A percentile compares a stretch with the other conserved stretches of the same genome.
Evolutionary conservation across 2,113 vertebrate genomes (phyloP).

Genomic region (Tenebrosternarchus preto): DNA sequence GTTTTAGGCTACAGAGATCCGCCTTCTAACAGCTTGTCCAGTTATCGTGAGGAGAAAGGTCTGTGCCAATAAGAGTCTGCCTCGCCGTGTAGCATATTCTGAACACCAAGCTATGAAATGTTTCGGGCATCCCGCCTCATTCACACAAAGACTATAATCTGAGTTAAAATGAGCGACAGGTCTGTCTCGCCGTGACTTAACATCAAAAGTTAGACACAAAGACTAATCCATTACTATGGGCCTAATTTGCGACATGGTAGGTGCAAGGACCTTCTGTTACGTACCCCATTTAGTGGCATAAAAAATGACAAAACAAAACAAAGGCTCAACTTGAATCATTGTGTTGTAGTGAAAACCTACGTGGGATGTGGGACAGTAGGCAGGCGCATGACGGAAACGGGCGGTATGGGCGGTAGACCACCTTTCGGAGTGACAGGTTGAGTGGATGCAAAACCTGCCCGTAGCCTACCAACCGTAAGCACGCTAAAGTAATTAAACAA

Average conservation of each 20-base stretch:
- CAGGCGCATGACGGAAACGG: not conserved
- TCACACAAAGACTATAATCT: not conserved
- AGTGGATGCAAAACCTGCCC: conserved; percentile 25
- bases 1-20: too few species aligned
- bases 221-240: not conserved
- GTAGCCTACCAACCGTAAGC: not conserved
- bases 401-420: not conserved
- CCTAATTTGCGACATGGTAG: not conserved
- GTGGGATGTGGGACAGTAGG: conserved; percentile 20
- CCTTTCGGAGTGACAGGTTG: conserved; percentile 22
- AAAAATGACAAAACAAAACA: not conserved
- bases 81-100: not conserved
- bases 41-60: not conserved
- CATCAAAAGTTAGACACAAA: conserved; percentile 26
- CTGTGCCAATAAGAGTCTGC: not conserved
- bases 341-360: not conserved
- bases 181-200: not conserved
- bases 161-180: not conserved
- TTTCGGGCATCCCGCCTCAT: not conserved
- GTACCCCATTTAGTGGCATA: not conserved
- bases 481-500: conserved; percentile 12
- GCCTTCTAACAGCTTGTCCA: not conserved
- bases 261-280: not conserved
- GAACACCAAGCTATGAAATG: not conserved
- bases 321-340: not conserved